Conservation (phyloP, 1,140 invertebrate species). For the Drosophila lini region DNA sequence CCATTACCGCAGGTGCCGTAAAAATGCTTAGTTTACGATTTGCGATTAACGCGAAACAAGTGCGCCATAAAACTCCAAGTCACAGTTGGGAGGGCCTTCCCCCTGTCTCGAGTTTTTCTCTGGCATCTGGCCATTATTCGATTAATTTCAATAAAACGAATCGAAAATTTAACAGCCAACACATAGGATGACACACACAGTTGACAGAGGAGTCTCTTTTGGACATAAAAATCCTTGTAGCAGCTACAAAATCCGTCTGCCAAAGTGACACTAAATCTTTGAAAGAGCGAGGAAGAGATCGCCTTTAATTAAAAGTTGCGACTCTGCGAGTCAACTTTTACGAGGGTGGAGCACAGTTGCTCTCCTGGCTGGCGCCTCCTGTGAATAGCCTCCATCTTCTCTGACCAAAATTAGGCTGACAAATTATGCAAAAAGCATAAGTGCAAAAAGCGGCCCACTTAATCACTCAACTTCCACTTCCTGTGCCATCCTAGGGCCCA, state of each 20-base stretch:
- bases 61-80: conserved; percentile 74
- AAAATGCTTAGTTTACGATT: conserved; percentile 82
- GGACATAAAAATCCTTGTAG: conserved; percentile 48
- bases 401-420: conserved; percentile 55
- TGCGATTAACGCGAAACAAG: conserved; percentile 81
- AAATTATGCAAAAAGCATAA: conserved; percentile 73
- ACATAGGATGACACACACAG: conserved; percentile 16
- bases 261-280: conserved; percentile 38
- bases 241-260: conserved; percentile 23
- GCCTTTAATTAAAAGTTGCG: conserved; percentile 47
- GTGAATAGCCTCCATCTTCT: not conserved
- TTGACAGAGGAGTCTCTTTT: conserved; percentile 15
- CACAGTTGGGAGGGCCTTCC: conserved; percentile 24
- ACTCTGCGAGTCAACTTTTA: conserved; percentile 41
- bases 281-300: not conserved
- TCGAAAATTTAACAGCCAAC: conserved; percentile 54
- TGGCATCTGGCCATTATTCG: conserved; percentile 63
- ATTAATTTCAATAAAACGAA: conserved; percentile 80
- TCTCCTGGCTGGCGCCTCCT: conserved; percentile 10
- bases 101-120: conserved; percentile 5
- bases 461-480: conserved; percentile 76
- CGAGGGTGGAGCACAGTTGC: not conserved
- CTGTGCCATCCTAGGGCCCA: conserved; percentile 30
- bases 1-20: conserved; percentile 81
- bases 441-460: conserved; percentile 75